Evolutionary conservation across 2,888 invertebrate species (phyloP), one percentile per base, ranked within the genome.

Genomic region (Brassicogethes aeneus): DNA sequence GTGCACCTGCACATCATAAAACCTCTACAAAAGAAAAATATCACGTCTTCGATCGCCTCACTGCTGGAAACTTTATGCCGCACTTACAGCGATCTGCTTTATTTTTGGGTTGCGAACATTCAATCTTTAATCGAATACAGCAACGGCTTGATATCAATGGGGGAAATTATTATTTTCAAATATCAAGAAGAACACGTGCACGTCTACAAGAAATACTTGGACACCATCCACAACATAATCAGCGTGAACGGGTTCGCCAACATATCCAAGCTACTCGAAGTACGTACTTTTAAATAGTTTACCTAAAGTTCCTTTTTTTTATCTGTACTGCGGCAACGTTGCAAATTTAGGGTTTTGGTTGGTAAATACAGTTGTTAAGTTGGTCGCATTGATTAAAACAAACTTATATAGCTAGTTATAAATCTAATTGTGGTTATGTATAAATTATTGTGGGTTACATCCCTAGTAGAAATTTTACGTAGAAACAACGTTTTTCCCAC

Each of bases 141-240:
- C 42, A 77, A 80, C 49, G 77, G 77, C 50, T 75, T 79, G 55
- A 76, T 76, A 56, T 73, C 73, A 41, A 76, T 80, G 54, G 75
- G 76, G 61, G 80, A 83, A 68, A 74, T 85, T 57, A 70, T 78
- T 37, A 75, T 84, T 56, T 73, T 85, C 53, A 78, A 79, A 60
- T 76, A 79, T 67, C 73, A 78, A 59, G 80, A 83, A 56, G 85
- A 86, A 66, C 79, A 76, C 66, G 76, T 83, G 59, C 74, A 76
- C 60, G 72, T 82, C 46, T 85, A 82, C 62, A 80, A 76, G 63
- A 76, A 75, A 62, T 86, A 85, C 70, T 73, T 82, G 34, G 72
- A 78, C 65, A 75, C 77, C 53, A 72, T 84, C 61, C 83, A 84
- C 65, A 81, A 85, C 72, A 73, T 84, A 47, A 79, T 80, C 57